phyloP scores from a whole-genome alignment of 1,140 invertebrate species.

The Pachypeltis micranthus region DNA sequence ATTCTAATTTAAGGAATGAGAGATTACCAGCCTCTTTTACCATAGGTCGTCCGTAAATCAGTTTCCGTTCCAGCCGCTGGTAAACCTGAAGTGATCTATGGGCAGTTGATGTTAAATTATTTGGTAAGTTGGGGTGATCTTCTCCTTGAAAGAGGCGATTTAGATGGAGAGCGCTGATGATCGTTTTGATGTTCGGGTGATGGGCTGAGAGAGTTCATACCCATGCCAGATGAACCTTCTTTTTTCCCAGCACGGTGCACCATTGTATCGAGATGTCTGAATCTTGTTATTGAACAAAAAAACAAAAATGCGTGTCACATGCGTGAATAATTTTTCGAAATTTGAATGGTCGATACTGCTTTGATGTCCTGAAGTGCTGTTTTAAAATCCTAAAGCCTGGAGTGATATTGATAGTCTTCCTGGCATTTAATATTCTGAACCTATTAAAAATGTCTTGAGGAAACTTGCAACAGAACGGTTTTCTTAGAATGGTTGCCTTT shows the following conservation, averaged over 20 bases:
- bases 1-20: too few species aligned
- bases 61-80: too few species aligned
- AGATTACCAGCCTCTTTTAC: too few species aligned
- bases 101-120: background rate
- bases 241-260: conserved; percentile 46
- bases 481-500: too few species aligned
- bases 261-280: conserved; percentile 67
- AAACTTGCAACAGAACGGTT: too few species aligned
- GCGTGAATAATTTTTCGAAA: background rate
- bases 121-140: background rate
- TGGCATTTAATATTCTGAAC: background rate
- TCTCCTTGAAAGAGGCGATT: conserved; percentile 5
- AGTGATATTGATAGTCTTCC: background rate
- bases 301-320: background rate
- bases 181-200: conserved; percentile 28
- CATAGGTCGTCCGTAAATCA: too few species aligned
- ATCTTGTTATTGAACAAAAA: conserved; percentile 43
- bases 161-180: background rate
- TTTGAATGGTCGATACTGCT: background rate
- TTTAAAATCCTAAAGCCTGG: background rate
- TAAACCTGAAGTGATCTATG: too few species aligned
- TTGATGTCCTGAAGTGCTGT: background rate
- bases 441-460: too few species aligned
- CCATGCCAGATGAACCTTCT: conserved; percentile 37
- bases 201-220: conserved; percentile 49